These are phyloP conservation scores for Campylomormyrus tamandua DNA, from an alignment of 2,113 vertebrate species.

Conservation along the genomic window DNA sequence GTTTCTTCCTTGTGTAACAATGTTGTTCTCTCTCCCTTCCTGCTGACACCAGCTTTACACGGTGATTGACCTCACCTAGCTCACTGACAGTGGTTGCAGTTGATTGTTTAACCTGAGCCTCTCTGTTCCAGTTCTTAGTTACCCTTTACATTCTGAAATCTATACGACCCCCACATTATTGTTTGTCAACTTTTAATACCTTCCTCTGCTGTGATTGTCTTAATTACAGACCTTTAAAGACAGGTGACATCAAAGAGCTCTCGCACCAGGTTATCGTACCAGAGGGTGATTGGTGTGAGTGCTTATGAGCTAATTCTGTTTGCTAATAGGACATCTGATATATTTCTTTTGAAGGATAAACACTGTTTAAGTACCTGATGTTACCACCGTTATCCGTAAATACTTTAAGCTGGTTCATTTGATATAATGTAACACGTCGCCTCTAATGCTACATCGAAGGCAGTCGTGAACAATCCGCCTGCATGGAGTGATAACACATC, in stretches of 20 bases:
- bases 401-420: not conserved
- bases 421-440: not conserved
- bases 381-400: not conserved
- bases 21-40: not conserved
- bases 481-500: not conserved
- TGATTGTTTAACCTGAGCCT: not conserved
- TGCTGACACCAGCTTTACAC: not conserved
- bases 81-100: not conserved
- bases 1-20: not conserved
- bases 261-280: not conserved
- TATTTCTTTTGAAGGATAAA: not conserved
- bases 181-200: not conserved
- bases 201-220: not conserved
- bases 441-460: not conserved
- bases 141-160: not conserved
- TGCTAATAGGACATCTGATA: not conserved
- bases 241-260: not conserved
- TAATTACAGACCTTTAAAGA: not conserved
- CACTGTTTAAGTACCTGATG: not conserved
- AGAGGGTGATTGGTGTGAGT: not conserved
- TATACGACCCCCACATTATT: not conserved
- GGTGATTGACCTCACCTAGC: not conserved
- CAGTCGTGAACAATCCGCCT: not conserved
- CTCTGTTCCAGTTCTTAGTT: not conserved
- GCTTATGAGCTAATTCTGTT: not conserved